A percentile compares a stretch with the other conserved stretches of the same genome.
Evolutionary conservation across 2,888 invertebrate genomes (phyloP).

Genomic region (Slavum lentiscoides): DNA sequence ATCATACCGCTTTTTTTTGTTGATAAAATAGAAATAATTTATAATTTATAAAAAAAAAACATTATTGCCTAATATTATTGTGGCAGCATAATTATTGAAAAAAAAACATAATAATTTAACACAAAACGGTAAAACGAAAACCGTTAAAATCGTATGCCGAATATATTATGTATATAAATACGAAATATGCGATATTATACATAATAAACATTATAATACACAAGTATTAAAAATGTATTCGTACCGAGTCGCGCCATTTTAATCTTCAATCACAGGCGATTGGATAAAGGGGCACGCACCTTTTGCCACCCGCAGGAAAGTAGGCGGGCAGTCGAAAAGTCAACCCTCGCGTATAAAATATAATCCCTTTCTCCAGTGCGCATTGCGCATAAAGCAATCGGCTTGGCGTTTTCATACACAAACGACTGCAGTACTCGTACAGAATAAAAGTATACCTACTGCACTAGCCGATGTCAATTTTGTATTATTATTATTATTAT

Average conservation of each 20-base stretch:
- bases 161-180: background rate
- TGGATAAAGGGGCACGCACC: conserved; percentile 47
- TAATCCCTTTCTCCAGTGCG: conserved; percentile 21
- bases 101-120: too few species aligned
- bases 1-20: too few species aligned
- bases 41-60: too few species aligned
- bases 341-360: conserved; percentile 56
- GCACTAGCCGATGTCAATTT: background rate
- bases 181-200: too few species aligned
- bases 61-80: too few species aligned
- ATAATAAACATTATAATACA: background rate
- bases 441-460: too few species aligned
- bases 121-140: background rate
- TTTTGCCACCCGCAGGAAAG: conserved; percentile 52
- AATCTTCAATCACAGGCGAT: conserved; percentile 46
- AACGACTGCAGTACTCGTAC: background rate
- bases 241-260: conserved; percentile 43
- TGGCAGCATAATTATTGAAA: too few species aligned
- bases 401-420: background rate
- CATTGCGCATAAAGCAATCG: background rate
- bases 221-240: conserved; percentile 25
- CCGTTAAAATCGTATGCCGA: too few species aligned
- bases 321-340: conserved; percentile 56
- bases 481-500: background rate
- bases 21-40: too few species aligned